phyloP scores from a whole-genome alignment of 2,113 vertebrate species.

The Vulpes vulpes region DNA sequence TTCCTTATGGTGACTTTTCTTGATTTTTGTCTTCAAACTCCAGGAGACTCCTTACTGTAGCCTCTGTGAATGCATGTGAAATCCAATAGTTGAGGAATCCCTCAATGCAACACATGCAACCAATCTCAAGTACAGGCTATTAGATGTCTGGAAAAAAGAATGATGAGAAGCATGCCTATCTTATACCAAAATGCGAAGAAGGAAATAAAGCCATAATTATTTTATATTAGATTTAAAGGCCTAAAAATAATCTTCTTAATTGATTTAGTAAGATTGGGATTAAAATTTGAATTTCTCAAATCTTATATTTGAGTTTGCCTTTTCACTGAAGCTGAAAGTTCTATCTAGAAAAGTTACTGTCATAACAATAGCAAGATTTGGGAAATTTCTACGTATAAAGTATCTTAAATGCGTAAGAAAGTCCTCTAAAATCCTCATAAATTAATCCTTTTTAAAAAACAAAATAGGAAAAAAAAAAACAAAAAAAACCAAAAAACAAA shows the following conservation, averaged over 20 bases:
- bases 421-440: background rate
- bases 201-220: background rate
- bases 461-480: too few species aligned
- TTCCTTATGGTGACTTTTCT: background rate
- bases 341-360: background rate
- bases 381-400: background rate
- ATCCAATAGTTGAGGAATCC: background rate
- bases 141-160: background rate
- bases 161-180: background rate
- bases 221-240: background rate
- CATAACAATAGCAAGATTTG: background rate
- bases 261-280: conserved; percentile 37
- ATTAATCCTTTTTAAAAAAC: background rate
- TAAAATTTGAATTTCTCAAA: conserved; percentile 59
- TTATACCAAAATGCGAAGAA: conserved; percentile 38
- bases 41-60: background rate
- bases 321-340: background rate
- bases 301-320: background rate
- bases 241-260: conserved; percentile 50
- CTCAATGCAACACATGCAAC: background rate
- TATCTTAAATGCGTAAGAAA: background rate
- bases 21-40: conserved; percentile 48
- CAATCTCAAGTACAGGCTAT: background rate
- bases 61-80: background rate
- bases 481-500: background rate